Conservation (phyloP, 2,113 vertebrate species). For the Mesoclemmys tuberculata region DNA sequence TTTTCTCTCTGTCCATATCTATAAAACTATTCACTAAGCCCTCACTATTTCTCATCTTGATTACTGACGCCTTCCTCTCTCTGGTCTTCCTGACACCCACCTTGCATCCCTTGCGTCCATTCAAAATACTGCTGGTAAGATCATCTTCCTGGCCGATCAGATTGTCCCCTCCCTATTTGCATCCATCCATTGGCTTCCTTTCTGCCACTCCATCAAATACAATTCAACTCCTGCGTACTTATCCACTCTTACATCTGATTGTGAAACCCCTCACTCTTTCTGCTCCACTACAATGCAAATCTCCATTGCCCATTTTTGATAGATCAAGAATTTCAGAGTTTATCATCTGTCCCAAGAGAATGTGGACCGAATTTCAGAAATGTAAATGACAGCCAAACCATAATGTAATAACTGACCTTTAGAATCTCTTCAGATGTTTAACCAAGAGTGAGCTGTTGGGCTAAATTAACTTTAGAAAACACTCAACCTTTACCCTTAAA, state of each 20-base stretch:
- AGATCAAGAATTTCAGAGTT: background rate
- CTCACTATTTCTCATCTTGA: background rate
- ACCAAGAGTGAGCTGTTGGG: background rate
- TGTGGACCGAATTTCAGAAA: background rate
- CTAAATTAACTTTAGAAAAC: background rate
- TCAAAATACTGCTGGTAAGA: background rate
- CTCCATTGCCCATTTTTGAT: background rate
- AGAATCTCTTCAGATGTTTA: background rate
- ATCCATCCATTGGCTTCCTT: background rate
- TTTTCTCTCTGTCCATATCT: background rate
- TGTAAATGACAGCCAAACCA: background rate
- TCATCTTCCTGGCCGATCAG: constrained; percentile 19
- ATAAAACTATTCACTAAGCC: rapidly evolving
- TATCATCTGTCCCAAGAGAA: background rate
- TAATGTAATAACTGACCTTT: background rate
- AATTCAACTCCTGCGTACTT: constrained; percentile 28
- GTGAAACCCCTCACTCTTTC: background rate
- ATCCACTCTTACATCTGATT: background rate
- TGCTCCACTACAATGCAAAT: background rate
- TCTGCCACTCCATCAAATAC: background rate
- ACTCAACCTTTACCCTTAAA: background rate
- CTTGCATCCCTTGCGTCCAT: background rate
- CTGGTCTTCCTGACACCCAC: background rate
- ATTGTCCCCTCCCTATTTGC: constrained; percentile 14
- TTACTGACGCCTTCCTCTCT: background rate